Base-by-base conservation (phyloP, 2,797 vertebrate species). In the Pelodytes ibericus region DNA sequence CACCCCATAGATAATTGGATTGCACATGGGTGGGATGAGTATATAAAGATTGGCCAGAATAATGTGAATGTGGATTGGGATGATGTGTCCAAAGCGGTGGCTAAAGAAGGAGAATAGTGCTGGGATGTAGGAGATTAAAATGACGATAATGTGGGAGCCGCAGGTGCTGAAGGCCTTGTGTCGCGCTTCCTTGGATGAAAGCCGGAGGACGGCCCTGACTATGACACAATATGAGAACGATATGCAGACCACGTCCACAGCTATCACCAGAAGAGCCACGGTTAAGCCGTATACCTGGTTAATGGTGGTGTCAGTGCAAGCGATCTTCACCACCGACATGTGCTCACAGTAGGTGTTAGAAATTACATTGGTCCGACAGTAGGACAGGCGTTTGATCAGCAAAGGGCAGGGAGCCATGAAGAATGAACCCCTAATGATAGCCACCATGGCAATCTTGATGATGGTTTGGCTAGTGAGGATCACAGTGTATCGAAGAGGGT, bases 31-130 rank as follows among this genome's bases (percentile, higher is more conserved):
- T 31, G 73, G 62, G 7, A 67, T 67, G 1, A 75, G 64, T 9
- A 69, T 57, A 18, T 67, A 70, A 5, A 71, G 59, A 20, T 71
- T 74, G 10, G 72, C 72, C 8, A 74, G 8, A 10, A 58, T 74
- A n/a, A 74, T 64, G 49, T 74, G 72, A 58, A 74, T 29, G 15
- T 65, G 31, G 53, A 59, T 47, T 15, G 72, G 72, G 26, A 74
- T 74, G 53, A 65, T 66, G 13, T 73, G 49, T 60, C 76, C 76
- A 53, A 79, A 60, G 41, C 71, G 24, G 60, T 87, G 82, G 2
- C 82, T 81, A n/a, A 87, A 80, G 16, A 86, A 86, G 27, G 83
- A 84, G 69, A 86, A 86, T 41, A 83, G 81, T 1, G 83, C 80
- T 11, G 83, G 80, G 2, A 82, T 82, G 33, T 87, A 87, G 69